Evolutionary conservation across 2,113 vertebrate genomes (phyloP).

Genomic region (Rhea americana): DNA sequence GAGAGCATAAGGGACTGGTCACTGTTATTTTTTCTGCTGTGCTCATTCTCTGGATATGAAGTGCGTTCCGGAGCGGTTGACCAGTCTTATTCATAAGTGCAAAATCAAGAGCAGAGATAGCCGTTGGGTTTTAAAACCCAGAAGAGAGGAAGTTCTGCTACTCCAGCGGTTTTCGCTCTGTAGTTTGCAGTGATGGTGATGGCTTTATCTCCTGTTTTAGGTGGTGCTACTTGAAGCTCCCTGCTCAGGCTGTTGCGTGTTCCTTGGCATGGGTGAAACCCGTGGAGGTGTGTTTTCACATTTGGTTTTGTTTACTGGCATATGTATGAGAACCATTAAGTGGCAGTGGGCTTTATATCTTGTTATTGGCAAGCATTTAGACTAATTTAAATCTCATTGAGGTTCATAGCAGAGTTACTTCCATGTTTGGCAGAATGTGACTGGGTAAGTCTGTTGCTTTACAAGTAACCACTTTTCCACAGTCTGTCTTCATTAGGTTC

Average conservation of each 20-base stretch:
- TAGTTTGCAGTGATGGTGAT: background rate
- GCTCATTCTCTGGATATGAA: background rate
- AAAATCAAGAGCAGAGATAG: background rate
- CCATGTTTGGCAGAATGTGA: background rate
- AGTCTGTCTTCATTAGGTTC: background rate
- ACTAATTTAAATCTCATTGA: background rate
- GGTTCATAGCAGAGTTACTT: background rate
- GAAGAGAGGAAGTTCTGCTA: background rate
- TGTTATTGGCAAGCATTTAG: background rate
- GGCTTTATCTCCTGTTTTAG: constrained; percentile 68
- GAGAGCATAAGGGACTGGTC: background rate
- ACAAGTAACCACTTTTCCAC: background rate
- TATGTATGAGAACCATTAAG: background rate
- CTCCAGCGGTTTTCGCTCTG: background rate
- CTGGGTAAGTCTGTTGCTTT: background rate
- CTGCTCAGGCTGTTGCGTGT: constrained; percentile 90
- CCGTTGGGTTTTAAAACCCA: background rate
- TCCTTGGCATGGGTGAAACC: constrained; percentile 87
- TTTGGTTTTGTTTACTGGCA: background rate
- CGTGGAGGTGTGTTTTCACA: constrained; percentile 65
- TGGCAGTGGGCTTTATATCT: background rate
- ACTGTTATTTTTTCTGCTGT: background rate
- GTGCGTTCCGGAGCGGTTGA: background rate
- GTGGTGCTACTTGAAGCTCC: constrained; percentile 85
- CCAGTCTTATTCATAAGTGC: background rate